Conservation (phyloP, 35 echinoderm and acorn worm species). For the Acanthaster planci region DNA sequence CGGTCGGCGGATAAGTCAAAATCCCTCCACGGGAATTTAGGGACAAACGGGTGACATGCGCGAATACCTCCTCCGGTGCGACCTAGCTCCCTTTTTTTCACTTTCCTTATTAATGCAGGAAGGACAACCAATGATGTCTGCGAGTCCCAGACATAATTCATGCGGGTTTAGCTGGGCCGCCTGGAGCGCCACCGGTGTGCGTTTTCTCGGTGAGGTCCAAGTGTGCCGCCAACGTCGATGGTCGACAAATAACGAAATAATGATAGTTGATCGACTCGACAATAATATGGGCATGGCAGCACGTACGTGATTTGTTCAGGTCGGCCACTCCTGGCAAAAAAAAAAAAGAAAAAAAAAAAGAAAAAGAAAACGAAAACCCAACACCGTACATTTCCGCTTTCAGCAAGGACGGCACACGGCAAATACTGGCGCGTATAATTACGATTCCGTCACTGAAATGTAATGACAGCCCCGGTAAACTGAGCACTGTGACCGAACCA, state of each 20-base stretch:
- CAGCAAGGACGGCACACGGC: background rate
- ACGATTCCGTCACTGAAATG: background rate
- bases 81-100: background rate
- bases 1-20: conserved; percentile 15
- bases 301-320: conserved; percentile 9
- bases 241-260: conserved; percentile 23
- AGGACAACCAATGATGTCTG: conserved; percentile 11
- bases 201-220: conserved; percentile 13
- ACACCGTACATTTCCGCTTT: background rate
- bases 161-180: background rate
- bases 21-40: conserved; percentile 1
- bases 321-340: background rate
- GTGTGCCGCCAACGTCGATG: conserved; percentile 21
- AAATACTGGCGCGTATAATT: conserved; percentile 1
- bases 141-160: conserved; percentile 1
- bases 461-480: conserved; percentile 21
- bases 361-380: too few species aligned
- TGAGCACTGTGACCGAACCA: background rate
- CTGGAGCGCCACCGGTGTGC: background rate
- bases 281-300: background rate
- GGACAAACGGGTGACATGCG: background rate
- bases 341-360: background rate
- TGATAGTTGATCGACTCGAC: conserved; percentile 18
- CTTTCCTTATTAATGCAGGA: conserved; percentile 13
- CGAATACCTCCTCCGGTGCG: conserved; percentile 14